These are phyloP conservation scores for Alca torda DNA, from an alignment of 2,797 vertebrate species.

Conservation along the genomic window DNA sequence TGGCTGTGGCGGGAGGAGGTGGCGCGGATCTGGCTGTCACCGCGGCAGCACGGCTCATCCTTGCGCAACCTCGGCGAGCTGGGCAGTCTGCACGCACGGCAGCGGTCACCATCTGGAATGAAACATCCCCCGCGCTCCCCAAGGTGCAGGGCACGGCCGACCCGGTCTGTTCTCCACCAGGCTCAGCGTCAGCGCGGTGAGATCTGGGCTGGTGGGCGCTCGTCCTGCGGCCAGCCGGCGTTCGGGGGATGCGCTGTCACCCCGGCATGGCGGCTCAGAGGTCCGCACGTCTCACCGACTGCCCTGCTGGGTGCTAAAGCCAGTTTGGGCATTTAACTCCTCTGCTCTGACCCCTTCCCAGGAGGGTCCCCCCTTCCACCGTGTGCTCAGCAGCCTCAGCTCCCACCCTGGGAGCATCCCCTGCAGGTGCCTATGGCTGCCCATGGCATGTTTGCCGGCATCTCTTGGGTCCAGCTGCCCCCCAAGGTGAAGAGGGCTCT, in stretches of 20 bases:
- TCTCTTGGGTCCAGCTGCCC: background rate
- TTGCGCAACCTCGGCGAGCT: fast-evolving
- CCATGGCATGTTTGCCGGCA: fast-evolving
- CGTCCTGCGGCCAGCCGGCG: background rate
- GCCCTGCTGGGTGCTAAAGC: background rate
- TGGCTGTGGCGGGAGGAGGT: background rate
- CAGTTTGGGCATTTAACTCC: background rate
- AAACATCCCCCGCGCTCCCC: background rate
- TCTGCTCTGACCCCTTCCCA: background rate
- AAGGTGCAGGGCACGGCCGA: background rate
- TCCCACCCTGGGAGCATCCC: background rate
- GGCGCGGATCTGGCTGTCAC: background rate
- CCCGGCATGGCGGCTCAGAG: fast-evolving
- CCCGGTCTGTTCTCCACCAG: fast-evolving
- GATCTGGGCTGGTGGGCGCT: background rate
- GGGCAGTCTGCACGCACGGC: fast-evolving
- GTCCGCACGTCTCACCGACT: fast-evolving
- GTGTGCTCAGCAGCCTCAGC: fast-evolving
- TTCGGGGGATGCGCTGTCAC: background rate
- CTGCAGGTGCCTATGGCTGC: background rate
- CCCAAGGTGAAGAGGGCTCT: background rate
- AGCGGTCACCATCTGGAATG: background rate
- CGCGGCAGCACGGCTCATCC: fast-evolving
- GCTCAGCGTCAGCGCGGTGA: background rate
- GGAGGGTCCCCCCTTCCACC: background rate